Base-by-base conservation (phyloP, 2,113 vertebrate genomes). In the Fulica atra region DNA sequence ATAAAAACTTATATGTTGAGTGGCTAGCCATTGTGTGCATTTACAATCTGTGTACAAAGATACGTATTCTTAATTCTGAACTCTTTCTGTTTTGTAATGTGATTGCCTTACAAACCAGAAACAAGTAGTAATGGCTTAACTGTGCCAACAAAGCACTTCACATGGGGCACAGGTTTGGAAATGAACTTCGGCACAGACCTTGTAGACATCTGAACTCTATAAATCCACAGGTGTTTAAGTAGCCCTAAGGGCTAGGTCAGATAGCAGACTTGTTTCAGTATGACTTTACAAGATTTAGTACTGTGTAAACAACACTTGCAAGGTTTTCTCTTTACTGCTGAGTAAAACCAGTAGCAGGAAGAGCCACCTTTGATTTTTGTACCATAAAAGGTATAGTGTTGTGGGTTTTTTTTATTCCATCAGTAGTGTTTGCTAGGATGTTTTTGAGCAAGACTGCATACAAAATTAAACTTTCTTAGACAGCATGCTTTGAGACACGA, bases 171-270 rank as follows among this genome's bases (percentile, higher is more conserved):
- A 95, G 78, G 46, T 97, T 98, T 97, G 94, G 95, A 97, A 98
- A 98, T 98, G 97, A 98, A 97, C 95, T 97, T 98, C 97, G 88
- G 40, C 91, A 94, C 92, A 97, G 94, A 97, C 93, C 86, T 90
- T 94, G 96, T 90, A 96, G 97, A 97, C 97, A 98, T 98, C 96
- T 98, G 98, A 98, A 98, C 97, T 98, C 96, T 96, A 98, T 98
- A 98, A 98, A 98, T 97, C 98, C 97, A 97, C 98, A 98, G 98
- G 98, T 98, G 98, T 98, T 98, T 98, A 98, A 98, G 97, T 95
- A 98, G 97, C 97, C 97, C 97, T 97, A 92, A 97, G 96, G 96
- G 96, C 94, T 94, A 95, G 96, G 97, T 98, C 98, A 98, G 97
- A 97, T 91, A 98, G 95, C 97, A 97, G 93, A 69, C 96, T 97